Conservation (phyloP, 2,888 invertebrate genomes). For the Drosophila paucipuncta region DNA sequence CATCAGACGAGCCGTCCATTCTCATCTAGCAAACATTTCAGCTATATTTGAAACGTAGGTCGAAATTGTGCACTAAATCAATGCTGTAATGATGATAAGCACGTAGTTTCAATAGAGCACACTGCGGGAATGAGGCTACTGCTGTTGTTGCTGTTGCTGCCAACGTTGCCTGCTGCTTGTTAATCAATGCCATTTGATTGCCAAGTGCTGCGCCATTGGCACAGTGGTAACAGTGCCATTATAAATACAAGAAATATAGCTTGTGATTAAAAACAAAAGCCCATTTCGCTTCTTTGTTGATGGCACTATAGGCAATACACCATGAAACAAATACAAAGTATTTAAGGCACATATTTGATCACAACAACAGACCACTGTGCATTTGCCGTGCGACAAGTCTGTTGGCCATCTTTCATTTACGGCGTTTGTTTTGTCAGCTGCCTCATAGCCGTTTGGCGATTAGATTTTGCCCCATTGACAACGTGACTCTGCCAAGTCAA, state of each 20-base stretch:
- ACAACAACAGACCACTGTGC: conserved; percentile 34
- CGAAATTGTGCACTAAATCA: conserved; percentile 69
- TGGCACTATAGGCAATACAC: not conserved
- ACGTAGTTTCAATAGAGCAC: conserved; percentile 56
- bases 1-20: conserved; percentile 34
- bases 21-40: conserved; percentile 31
- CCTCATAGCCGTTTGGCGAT: conserved; percentile 61
- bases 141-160: conserved; percentile 11
- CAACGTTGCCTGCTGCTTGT: conserved; percentile 43
- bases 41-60: conserved; percentile 22
- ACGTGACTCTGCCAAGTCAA: conserved; percentile 53
- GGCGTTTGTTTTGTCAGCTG: conserved; percentile 75
- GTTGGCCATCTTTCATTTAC: conserved; percentile 72
- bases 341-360: not conserved
- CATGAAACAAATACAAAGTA: not conserved
- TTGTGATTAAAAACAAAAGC: not conserved
- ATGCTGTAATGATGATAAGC: conserved; percentile 79
- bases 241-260: not conserved
- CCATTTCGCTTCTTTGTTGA: not conserved
- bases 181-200: conserved; percentile 76
- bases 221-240: conserved; percentile 51
- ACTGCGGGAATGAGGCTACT: not conserved
- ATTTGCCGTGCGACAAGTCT: conserved; percentile 50
- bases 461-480: conserved; percentile 66
- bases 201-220: conserved; percentile 29